These are phyloP conservation scores for Rhorus exstirpatorius DNA, from an alignment of 2,888 invertebrate species.

Conservation along the genomic window DNA sequence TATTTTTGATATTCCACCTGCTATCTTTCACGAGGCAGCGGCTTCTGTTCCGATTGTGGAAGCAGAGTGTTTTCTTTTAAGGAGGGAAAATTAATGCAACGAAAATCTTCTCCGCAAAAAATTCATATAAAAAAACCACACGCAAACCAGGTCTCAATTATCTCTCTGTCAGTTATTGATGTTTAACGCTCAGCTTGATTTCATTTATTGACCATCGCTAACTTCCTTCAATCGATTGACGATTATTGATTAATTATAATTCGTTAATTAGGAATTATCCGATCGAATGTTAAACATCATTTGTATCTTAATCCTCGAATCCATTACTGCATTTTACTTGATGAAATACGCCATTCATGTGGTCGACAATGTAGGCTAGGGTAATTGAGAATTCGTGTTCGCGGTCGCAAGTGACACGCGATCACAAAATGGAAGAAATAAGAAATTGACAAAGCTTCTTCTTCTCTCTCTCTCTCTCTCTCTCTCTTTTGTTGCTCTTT, in stretches of 20 bases:
- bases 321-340: not conserved
- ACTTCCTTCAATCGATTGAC: not conserved
- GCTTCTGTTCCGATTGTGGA: no score
- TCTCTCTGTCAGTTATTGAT: no score
- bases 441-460: not conserved
- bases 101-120: no score
- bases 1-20: no score
- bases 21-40: no score
- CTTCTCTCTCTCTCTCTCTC: constrained; percentile 22
- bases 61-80: no score
- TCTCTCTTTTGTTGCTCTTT: not conserved
- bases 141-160: no score
- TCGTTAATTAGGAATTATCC: not conserved
- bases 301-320: not conserved
- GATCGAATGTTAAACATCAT: not conserved
- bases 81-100: no score
- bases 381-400: constrained; percentile 18
- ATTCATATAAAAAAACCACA: no score
- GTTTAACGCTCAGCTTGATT: not conserved
- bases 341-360: not conserved
- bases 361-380: not conserved
- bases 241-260: not conserved
- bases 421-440: constrained; percentile 3
- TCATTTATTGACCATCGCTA: not conserved
- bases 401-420: constrained; percentile 22